A percentile compares a stretch with the other conserved stretches of the same genome.
Conservation (phyloP, 2,888 invertebrate species). For the Leptopilina myrica region DNA sequence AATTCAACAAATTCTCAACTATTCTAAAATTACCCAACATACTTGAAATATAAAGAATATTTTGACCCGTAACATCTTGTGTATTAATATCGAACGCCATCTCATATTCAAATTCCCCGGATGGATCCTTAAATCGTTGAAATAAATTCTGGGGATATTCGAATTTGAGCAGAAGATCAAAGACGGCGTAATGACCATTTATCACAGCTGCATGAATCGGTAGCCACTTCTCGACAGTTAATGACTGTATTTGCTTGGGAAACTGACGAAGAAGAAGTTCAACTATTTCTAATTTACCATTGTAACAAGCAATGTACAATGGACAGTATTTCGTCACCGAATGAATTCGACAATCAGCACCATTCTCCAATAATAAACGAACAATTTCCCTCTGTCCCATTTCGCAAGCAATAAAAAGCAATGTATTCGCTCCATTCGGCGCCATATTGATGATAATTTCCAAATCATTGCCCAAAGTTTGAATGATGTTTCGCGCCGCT, state of each 20-base stretch:
- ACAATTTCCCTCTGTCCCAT: slow-evolving; percentile 89
- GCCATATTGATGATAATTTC: slow-evolving; percentile 90
- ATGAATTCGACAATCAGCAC: slow-evolving; percentile 93
- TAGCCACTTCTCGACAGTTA: slow-evolving; percentile 94
- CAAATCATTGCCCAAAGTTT: slow-evolving; percentile 81
- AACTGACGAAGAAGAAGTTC: slow-evolving; percentile 87
- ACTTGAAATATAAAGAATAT: slow-evolving; percentile 92
- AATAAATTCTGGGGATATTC: slow-evolving; percentile 87
- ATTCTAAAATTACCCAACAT: slow-evolving; percentile 88
- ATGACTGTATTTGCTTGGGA: slow-evolving; percentile 90
- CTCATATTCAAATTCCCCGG: slow-evolving; percentile 88
- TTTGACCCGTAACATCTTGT: slow-evolving; percentile 93
- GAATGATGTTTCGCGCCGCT: slow-evolving; percentile 82
- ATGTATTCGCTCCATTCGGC: slow-evolving; percentile 91
- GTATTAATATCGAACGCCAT: slow-evolving; percentile 96
- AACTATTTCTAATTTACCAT: slow-evolving; percentile 88
- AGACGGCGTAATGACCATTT: slow-evolving; percentile 88
- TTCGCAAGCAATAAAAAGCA: slow-evolving; percentile 93
- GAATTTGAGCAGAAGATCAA: slow-evolving; percentile 88
- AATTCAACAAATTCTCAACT: slow-evolving; percentile 86
- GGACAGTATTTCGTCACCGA: slow-evolving; percentile 95
- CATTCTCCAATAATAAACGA: slow-evolving; percentile 85
- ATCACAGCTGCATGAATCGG: slow-evolving; percentile 95
- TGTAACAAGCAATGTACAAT: slow-evolving; percentile 92
- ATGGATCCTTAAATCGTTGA: slow-evolving; percentile 81